Evolutionary conservation across 1,140 invertebrate genomes (phyloP), one percentile per base, ranked within the genome.

Genomic region (Mylabris phalerata): DNA sequence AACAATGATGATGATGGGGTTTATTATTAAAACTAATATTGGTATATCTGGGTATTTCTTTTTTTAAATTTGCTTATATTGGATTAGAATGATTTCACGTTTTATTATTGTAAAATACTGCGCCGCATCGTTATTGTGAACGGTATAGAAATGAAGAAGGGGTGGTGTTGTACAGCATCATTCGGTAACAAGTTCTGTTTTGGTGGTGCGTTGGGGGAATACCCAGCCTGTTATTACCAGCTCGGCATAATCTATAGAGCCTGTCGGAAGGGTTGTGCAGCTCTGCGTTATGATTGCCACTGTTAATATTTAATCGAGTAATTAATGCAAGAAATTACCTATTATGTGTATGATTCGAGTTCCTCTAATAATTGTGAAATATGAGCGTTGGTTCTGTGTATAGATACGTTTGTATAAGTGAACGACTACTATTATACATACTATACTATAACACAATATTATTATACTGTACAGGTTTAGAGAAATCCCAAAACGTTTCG

Each of bases 321-420:
- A 74, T 74, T 74, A 74, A 73, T 74, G 72, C 72, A 74, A 74
- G 72, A 74, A 74, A 74, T 74, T 74, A 74, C 71, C 72, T 73
- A 73, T 74, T 74, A 74, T 74, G 71, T 66, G 71, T 72, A 72
- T 73, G 72, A 73, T 73, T 73, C 67, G 69, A 67, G 67, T 68
- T 63, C 62, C 70, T 68, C 63, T 67, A 70, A 71, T 73, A 69
- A 72, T 72, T 73, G 70, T 71, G 71, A 71, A 71, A 70, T 73
- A 71, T 67, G 66, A 67, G 59, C 62, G 46, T 32, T 44, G 44
- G 52, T 46, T 55, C 43, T 47, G 52, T 54, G 42, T 45, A 42
- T 42, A 45, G 41, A 7, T 32, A 32, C 32, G 32, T 32, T 32
- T 32, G 32, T 32, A 11, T 42, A 11, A 42, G 41, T n/a, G 41